Evolutionary conservation across 1,140 invertebrate genomes (phyloP).

Genomic region (Anthonomus grandis): DNA sequence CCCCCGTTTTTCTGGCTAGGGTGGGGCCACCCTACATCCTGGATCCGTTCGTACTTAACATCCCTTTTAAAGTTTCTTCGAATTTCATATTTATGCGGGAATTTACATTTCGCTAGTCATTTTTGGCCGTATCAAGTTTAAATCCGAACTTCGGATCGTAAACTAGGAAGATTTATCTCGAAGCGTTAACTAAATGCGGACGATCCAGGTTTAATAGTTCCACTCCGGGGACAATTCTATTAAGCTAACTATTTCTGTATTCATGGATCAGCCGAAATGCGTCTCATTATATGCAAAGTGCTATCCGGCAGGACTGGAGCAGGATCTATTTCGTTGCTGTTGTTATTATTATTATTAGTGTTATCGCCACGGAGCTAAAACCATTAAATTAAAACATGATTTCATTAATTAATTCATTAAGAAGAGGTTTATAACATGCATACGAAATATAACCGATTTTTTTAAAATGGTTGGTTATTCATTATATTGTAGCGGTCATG

Average conservation of each 20-base stretch:
- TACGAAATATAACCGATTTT: too few relatives aligned
- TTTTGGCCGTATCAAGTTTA: neutral
- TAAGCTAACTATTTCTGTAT: constrained; percentile 23
- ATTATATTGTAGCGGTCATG: too few relatives aligned
- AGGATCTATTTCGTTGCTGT: too few relatives aligned
- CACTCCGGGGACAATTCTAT: constrained; percentile 26
- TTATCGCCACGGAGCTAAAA: too few relatives aligned
- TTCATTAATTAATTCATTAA: too few relatives aligned
- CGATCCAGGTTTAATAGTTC: constrained; percentile 25
- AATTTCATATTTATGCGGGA: neutral
- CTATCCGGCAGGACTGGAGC: too few relatives aligned
- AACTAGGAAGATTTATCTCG: constrained; percentile 19
- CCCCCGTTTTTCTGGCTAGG: constrained; percentile 9
- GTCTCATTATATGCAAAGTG: constrained; percentile 25
- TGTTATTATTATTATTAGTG: too few relatives aligned
- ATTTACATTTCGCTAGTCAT: neutral
- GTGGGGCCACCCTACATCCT: neutral
- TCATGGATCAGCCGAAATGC: constrained; percentile 18
- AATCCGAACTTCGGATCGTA: constrained; percentile 4
- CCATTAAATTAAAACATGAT: too few relatives aligned
- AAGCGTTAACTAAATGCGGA: constrained; percentile 18
- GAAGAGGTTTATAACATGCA: too few relatives aligned
- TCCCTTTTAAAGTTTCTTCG: neutral
- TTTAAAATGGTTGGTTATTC: too few relatives aligned
- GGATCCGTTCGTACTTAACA: neutral